These are phyloP conservation scores for Sebastes baramenuke DNA, from an alignment of 2,797 vertebrate species.

Conservation along the genomic window DNA sequence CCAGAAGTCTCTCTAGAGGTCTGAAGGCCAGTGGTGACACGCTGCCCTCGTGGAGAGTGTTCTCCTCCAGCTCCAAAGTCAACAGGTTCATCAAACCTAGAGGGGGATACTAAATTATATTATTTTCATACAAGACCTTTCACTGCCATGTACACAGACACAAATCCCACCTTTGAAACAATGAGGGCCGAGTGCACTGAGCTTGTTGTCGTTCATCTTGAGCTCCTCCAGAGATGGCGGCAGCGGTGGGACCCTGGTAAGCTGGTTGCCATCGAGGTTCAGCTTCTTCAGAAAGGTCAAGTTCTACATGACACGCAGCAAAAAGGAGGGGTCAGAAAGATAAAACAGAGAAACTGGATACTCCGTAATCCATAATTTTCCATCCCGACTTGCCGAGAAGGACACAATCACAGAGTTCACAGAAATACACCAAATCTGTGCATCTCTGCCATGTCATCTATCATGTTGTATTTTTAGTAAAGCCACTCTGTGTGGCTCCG, in stretches of 20 bases:
- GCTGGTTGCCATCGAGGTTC: conserved; percentile 81
- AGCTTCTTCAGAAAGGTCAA: conserved; percentile 81
- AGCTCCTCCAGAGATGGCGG: conserved; percentile 83
- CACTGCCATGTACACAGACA: background rate
- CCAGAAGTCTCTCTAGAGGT: conserved; percentile 75
- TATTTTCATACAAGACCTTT: background rate
- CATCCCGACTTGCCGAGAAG: background rate
- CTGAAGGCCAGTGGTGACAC: conserved; percentile 78
- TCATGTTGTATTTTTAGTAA: conserved; percentile 64
- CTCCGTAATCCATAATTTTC: conserved; percentile 43
- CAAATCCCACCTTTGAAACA: conserved; percentile 76
- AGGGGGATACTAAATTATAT: background rate
- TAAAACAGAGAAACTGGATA: conserved; percentile 36
- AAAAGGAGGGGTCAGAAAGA: background rate
- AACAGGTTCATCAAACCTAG: conserved; percentile 81
- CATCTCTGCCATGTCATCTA: conserved; percentile 50
- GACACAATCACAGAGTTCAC: conserved; percentile 49
- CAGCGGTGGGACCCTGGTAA: conserved; percentile 78
- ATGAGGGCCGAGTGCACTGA: conserved; percentile 66
- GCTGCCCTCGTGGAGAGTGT: conserved; percentile 76
- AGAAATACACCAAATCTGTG: conserved; percentile 40
- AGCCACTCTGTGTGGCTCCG: conserved; percentile 52
- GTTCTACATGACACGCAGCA: conserved; percentile 71
- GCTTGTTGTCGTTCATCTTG: conserved; percentile 81
- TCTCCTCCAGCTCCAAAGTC: conserved; percentile 81